Base-by-base conservation (phyloP, 2,888 invertebrate species). In the Hypercompe scribonia region DNA sequence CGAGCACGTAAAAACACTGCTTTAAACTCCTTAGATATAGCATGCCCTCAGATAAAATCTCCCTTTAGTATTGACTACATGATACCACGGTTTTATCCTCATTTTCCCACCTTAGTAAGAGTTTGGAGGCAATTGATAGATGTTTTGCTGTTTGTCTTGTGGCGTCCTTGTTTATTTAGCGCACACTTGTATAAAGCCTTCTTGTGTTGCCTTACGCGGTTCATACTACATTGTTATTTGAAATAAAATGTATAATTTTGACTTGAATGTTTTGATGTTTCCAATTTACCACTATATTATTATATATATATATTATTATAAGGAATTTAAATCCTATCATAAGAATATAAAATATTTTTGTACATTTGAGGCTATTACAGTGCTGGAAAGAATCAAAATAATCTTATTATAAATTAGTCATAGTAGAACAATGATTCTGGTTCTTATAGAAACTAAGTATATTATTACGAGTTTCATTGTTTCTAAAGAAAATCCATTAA, bases 121-220 rank as follows among this genome's bases (percentile, higher is more conserved):
- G 73, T 83, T 18, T 86, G 84, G 83, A 84, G 75, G 74, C 84
- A 66, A 66, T 84, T 87, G 70, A 77, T 79, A 42, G 85, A 90
- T 79, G 69, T 87, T 42, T n/a, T 85, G 46, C 73, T 89, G 46
- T 89, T 88, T 79, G 73, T 89, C 58, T 72, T 88, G 46, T 88
- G 87, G 85, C 85, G 88, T 78, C 90, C 90, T 21, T 90, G 88
- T 85, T 81, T 88, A 73, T 72, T 87, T 21, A 76, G 80, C 50
- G 77, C 81, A 73, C 83, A 86, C 76, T 67, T 86, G 36, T 87
- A 81, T 73, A 85, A 83, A 72, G 86, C 83, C 11, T 67, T 87
- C 39, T 82, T 83, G 79, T 87, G 84, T 86, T 89, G 85, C 80
- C 79, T 84, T 78, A 69, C 82, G 83, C 71, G 77, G 72, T 76